phyloP scores from a whole-genome alignment of 2,797 vertebrate genomes.

The Prionace glauca region DNA sequence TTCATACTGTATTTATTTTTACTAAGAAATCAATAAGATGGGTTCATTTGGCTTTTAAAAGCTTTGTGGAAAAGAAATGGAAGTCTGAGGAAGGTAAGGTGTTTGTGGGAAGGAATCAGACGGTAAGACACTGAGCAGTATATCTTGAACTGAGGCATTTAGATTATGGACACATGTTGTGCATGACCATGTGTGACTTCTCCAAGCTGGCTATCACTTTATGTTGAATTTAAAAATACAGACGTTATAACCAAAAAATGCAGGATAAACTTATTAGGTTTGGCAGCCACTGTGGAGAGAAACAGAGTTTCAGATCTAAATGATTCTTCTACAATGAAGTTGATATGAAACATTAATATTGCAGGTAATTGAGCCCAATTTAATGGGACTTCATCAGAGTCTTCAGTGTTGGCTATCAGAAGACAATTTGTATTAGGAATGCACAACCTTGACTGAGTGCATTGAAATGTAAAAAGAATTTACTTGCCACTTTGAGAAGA shows the following conservation, averaged over 20 bases:
- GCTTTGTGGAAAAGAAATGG: not conserved
- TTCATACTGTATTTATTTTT: not conserved
- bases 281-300: too few relatives aligned
- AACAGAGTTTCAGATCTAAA: too few relatives aligned
- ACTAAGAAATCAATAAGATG: not conserved
- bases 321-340: not conserved
- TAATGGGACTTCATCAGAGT: not conserved
- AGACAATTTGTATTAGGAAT: not conserved
- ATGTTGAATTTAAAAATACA: too few relatives aligned
- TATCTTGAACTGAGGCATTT: not conserved
- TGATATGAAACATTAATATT: not conserved
- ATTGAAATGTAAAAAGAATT: not conserved
- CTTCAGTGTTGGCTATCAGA: not conserved
- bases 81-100: not conserved
- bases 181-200: not conserved
- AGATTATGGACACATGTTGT: not conserved
- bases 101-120: not conserved
- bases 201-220: not conserved
- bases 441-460: not conserved
- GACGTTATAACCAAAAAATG: too few relatives aligned
- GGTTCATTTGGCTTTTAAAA: not conserved
- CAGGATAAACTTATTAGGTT: too few relatives aligned
- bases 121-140: not conserved
- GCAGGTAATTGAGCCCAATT: not conserved
- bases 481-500: not conserved